phyloP scores from a whole-genome alignment of 2,113 vertebrate genomes.

The Amblyopsis rosae region DNA sequence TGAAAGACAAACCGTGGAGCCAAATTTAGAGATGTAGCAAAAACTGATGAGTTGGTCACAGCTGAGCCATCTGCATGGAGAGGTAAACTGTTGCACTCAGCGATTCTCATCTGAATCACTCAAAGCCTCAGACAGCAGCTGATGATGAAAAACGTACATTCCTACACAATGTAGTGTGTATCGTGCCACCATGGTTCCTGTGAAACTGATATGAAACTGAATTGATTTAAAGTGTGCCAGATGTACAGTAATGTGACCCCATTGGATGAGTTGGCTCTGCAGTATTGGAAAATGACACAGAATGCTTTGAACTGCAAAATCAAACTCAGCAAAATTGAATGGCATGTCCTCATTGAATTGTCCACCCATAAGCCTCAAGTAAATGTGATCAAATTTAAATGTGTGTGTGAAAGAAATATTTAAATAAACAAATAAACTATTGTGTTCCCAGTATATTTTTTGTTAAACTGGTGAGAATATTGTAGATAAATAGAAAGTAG shows the following conservation, averaged over 20 bases:
- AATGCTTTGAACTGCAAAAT: neutral
- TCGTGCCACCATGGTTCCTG: neutral
- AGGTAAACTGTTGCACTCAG: slow-evolving; percentile 39
- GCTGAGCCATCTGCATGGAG: slow-evolving; percentile 22
- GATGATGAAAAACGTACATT: slow-evolving; percentile 26
- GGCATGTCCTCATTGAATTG: neutral
- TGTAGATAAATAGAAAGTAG: neutral
- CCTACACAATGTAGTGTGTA: slow-evolving; percentile 8
- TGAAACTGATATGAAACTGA: neutral
- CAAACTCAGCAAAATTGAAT: neutral
- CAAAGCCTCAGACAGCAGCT: slow-evolving; percentile 21
- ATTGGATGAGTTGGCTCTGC: neutral
- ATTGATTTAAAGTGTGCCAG: neutral
- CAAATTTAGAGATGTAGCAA: slow-evolving; percentile 35
- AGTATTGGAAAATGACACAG: neutral
- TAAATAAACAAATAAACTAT: neutral
- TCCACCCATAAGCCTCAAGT: too few relatives aligned
- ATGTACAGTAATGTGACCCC: neutral
- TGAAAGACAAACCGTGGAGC: slow-evolving; percentile 18
- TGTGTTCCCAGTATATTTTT: neutral
- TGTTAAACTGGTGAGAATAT: neutral
- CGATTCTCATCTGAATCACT: slow-evolving; percentile 46
- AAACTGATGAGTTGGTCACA: slow-evolving; percentile 42
- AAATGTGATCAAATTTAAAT: too few relatives aligned
- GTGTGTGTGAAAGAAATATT: too few relatives aligned